Percentiles rank a stretch among this genome's conserved stretches.
Evolutionary conservation across 2,113 vertebrate species (phyloP).

Genomic region (Ariopsis seemanni): DNA sequence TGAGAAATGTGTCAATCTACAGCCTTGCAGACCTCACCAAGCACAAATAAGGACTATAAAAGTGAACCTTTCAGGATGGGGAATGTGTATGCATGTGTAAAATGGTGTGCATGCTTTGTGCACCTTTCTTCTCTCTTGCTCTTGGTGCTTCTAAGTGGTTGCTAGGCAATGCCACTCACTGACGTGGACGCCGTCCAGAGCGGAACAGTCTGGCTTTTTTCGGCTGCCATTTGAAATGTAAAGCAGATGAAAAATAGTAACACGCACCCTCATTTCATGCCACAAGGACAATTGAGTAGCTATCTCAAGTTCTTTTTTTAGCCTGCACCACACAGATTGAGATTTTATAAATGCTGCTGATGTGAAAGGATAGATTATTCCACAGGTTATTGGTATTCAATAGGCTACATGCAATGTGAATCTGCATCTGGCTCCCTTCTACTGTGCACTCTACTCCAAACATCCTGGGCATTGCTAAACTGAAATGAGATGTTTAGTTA

Average conservation of each 20-base stretch:
- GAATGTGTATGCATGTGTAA: constrained; percentile 5
- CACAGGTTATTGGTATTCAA: constrained; percentile 14
- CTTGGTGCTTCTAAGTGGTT: constrained; percentile 69
- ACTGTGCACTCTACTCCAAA: neutral
- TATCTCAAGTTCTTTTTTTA: constrained; percentile 29
- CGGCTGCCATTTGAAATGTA: constrained; percentile 68
- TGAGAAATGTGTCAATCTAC: neutral
- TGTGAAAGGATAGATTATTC: constrained; percentile 8
- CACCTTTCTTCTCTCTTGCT: constrained; percentile 58
- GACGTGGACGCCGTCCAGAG: constrained; percentile 59
- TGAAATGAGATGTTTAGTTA: neutral
- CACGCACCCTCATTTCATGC: constrained; percentile 35
- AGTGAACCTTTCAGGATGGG: neutral
- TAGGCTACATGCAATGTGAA: neutral
- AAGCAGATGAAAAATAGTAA: constrained; percentile 61
- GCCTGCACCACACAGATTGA: neutral
- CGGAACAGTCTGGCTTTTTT: constrained; percentile 55
- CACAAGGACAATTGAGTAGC: constrained; percentile 33
- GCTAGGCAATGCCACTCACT: constrained; percentile 76
- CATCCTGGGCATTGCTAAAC: neutral
- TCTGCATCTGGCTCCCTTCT: neutral
- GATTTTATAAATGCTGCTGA: constrained; percentile 11
- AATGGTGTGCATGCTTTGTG: constrained; percentile 8
- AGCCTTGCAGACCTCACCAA: neutral
- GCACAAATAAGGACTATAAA: neutral